phyloP scores from a whole-genome alignment of 2,888 invertebrate genomes.

The Hermaeophaga mercurialis region DNA sequence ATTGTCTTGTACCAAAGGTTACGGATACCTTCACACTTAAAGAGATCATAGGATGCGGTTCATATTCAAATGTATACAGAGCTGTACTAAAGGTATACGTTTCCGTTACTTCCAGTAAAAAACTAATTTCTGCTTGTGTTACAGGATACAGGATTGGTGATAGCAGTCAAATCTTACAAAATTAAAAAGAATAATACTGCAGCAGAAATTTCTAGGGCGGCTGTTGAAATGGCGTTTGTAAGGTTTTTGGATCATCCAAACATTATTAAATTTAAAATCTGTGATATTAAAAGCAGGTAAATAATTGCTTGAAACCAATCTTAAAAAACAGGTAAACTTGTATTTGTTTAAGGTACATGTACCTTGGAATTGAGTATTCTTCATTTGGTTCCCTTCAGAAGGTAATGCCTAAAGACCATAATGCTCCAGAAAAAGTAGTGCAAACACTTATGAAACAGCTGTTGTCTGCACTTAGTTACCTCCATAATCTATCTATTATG shows the following conservation, averaged over 20 bases:
- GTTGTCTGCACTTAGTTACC: constrained; percentile 29
- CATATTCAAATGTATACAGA: constrained; percentile 29
- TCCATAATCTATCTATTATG: constrained; percentile 32
- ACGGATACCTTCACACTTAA: constrained; percentile 15
- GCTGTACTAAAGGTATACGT: constrained; percentile 21
- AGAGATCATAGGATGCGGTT: constrained; percentile 26
- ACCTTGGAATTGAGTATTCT: constrained; percentile 36
- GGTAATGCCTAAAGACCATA: constrained; percentile 10
- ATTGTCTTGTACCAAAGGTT: constrained; percentile 10
- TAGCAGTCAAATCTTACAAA: constrained; percentile 29
- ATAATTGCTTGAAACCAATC: not conserved
- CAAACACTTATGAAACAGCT: constrained; percentile 34
- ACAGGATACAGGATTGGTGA: constrained; percentile 8
- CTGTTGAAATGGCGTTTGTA: constrained; percentile 36
- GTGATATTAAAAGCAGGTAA: constrained; percentile 32
- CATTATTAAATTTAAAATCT: constrained; percentile 27
- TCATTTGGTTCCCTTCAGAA: constrained; percentile 23
- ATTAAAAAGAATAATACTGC: constrained; percentile 14
- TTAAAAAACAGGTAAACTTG: not conserved
- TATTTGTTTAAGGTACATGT: constrained; percentile 34
- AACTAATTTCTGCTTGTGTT: too few species aligned
- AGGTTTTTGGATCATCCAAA: constrained; percentile 31
- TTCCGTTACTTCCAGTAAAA: not conserved
- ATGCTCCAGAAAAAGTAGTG: constrained; percentile 21
- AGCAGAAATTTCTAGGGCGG: constrained; percentile 20